Evolutionary conservation across 1,140 invertebrate species (phyloP), one percentile per base, ranked within the genome.

Genomic region (Calephelis nemesis): DNA sequence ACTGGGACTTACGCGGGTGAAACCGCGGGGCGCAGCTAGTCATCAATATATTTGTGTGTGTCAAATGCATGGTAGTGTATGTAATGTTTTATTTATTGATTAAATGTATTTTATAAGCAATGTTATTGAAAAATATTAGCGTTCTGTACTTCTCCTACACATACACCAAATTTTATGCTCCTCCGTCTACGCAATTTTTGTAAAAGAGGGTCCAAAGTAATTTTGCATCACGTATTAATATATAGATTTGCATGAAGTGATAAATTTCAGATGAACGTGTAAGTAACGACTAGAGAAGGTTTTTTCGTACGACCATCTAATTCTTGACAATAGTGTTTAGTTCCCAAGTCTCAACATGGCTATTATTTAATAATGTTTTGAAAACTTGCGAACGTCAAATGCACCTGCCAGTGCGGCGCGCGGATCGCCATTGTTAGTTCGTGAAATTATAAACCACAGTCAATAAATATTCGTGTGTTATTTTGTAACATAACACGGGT

Each of bases 341-440:
- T 54, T 13, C 13, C 7, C 15, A 54, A 19, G 13, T 13, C 50
- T 30, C 50, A 54, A 10, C 15, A 19, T 54, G 19, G 50, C 15
- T 54, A 19, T 54, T 54, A 30, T 54, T 19, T 19, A 54, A 54
- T 54, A 19, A 30, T 77, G 75, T 77, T 77, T 70, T 73, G 71
- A 71, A 76, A 77, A 77, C 73, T 77, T 58, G 10, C 54, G 30
- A 58, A 45, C 42, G 42, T 58, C 52, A 49, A 9, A 49, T 47
- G 69, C 69, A 69, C 54, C 70, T 67, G 74, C 63, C 63, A 70
- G 71, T 75, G 49, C 62, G 52, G 54, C 67, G 45, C 58, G 47
- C 69, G 52, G 15, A 63, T 40, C 52, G 67, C 73, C 71, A 73
- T 76, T 74, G 75, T 75, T 75, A 40, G 30, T 63, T n/a, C 42